Evolutionary conservation across 2,797 vertebrate species (phyloP).

Genomic region (Dipus sagitta): DNA sequence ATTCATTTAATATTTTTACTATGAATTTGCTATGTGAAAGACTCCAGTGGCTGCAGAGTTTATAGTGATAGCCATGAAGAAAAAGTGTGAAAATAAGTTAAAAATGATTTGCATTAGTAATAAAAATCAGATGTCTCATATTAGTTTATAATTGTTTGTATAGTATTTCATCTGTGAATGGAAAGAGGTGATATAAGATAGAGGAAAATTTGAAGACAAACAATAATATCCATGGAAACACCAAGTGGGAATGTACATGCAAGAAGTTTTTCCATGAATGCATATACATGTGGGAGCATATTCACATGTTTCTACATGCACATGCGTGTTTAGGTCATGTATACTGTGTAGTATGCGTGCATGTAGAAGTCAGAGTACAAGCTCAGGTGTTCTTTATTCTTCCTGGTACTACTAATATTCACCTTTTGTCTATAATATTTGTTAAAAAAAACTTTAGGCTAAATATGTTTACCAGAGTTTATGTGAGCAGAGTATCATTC

Average conservation of each 20-base stretch:
- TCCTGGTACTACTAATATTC: neutral
- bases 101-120: neutral
- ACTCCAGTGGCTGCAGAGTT: neutral
- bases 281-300: too few relatives aligned
- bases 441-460: neutral
- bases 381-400: too few relatives aligned
- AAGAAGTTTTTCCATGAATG: neutral
- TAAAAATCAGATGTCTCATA: neutral
- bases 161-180: neutral
- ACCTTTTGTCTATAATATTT: neutral
- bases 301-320: too few relatives aligned
- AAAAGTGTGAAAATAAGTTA: neutral
- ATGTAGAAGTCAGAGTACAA: too few relatives aligned
- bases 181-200: neutral
- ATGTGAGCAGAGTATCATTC: neutral
- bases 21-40: neutral
- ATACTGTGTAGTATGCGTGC: too few relatives aligned
- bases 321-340: too few relatives aligned
- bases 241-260: neutral
- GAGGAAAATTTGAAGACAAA: neutral
- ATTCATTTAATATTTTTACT: neutral
- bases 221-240: neutral
- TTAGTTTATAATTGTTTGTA: neutral
- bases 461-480: neutral
- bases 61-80: neutral